These are phyloP conservation scores for Dallia pectoralis DNA, from an alignment of 2,797 vertebrate species.

Conservation along the genomic window DNA sequence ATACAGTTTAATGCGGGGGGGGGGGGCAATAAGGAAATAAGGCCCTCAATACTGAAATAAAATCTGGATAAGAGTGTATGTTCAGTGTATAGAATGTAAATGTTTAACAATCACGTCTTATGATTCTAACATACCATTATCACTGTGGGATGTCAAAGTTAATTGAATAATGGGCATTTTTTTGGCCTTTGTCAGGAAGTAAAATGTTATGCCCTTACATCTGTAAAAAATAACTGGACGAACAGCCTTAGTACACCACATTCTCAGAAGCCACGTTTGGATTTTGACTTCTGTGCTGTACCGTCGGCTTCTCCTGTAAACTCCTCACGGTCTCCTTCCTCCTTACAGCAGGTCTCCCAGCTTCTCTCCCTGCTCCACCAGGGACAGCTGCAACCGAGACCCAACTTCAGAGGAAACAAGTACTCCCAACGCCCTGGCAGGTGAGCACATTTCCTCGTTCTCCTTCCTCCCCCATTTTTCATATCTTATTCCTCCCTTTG, in stretches of 20 bases:
- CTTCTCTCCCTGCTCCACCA: slow-evolving; percentile 92
- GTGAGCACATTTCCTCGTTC: slow-evolving; percentile 62
- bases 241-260: not conserved
- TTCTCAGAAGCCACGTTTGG: not conserved
- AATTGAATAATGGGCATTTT: no score
- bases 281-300: not conserved
- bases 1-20: no score
- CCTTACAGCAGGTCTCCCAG: slow-evolving; percentile 95
- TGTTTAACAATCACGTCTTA: no score
- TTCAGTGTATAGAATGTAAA: no score
- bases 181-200: no score
- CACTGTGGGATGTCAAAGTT: no score
- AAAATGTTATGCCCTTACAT: no score
- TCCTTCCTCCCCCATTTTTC: not conserved
- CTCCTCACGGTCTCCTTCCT: slow-evolving; percentile 21
- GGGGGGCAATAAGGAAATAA: no score
- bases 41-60: no score
- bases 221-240: no score
- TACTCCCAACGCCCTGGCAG: slow-evolving; percentile 81
- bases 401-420: slow-evolving; percentile 96
- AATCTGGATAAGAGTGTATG: no score
- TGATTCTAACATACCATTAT: no score
- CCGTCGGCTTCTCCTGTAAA: not conserved
- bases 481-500: not conserved
- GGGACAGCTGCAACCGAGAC: slow-evolving; percentile 92